Percentiles rank a stretch among this genome's conserved stretches.
These are phyloP conservation scores for Phycodurus eques DNA, from an alignment of 2,113 vertebrate species.

Conservation along the genomic window DNA sequence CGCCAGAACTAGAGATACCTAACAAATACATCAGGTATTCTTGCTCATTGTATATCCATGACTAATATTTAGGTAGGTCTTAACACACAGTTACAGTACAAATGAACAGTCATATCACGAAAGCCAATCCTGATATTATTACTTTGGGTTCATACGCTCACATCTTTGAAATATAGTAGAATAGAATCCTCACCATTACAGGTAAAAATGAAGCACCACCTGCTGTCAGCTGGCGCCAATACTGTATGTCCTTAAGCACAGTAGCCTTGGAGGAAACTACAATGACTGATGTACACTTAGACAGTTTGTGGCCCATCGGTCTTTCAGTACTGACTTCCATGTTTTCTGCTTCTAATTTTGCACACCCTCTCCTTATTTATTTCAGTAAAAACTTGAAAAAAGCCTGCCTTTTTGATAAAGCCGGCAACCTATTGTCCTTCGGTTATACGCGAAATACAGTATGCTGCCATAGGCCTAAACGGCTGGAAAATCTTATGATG, in stretches of 20 bases:
- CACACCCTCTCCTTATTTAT: too few species aligned
- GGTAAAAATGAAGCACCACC: neutral
- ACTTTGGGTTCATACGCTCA: neutral
- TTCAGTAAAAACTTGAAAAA: too few species aligned
- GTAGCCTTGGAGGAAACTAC: neutral
- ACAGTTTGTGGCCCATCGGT: slow-evolving; percentile 1
- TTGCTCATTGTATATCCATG: neutral
- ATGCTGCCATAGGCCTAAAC: too few species aligned
- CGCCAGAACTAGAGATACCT: neutral
- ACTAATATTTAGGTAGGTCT: neutral
- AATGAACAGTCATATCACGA: neutral
- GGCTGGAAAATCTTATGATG: too few species aligned
- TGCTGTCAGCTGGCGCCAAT: neutral
- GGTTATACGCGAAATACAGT: too few species aligned
- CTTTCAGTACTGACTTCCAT: neutral
- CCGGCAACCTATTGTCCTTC: too few species aligned
- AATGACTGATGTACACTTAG: slow-evolving; percentile 1
- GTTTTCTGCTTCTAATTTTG: neutral
- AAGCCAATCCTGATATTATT: neutral
- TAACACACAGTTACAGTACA: neutral
- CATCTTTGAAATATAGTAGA: neutral
- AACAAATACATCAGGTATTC: neutral
- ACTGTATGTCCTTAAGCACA: neutral
- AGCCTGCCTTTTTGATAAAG: too few species aligned
- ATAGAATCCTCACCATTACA: neutral